A percentile compares a stretch with the other conserved stretches of the same genome.
phyloP scores from a whole-genome alignment of 2,888 invertebrate genomes.

The Shargacucullia verbasci region DNA sequence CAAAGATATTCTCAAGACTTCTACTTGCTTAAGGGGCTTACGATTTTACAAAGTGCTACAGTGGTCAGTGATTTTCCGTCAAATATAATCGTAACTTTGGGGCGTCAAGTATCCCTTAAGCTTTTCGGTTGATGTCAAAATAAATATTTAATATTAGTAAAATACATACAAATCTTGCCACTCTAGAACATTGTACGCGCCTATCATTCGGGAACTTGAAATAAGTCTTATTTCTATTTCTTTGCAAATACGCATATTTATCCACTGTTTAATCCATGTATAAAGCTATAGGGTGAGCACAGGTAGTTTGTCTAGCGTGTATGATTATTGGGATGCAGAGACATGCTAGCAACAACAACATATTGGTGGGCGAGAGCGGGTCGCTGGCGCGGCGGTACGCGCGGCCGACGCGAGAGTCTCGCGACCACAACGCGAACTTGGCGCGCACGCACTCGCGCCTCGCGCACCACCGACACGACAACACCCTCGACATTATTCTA shows the following conservation, averaged over 20 bases:
- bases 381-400: slow-evolving; percentile 85
- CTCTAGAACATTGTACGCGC: slow-evolving; percentile 67
- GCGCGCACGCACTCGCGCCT: slow-evolving; percentile 82
- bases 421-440: slow-evolving; percentile 82
- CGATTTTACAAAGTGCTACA: slow-evolving; percentile 68
- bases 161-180: slow-evolving; percentile 44
- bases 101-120: no score
- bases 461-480: slow-evolving; percentile 81
- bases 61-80: slow-evolving; percentile 53
- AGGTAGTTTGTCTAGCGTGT: slow-evolving; percentile 82
- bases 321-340: slow-evolving; percentile 87
- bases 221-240: slow-evolving; percentile 30
- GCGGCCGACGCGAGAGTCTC: slow-evolving; percentile 77
- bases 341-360: slow-evolving; percentile 90
- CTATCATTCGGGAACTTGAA: slow-evolving; percentile 53
- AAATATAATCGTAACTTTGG: no score
- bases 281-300: slow-evolving; percentile 68
- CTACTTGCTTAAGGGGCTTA: slow-evolving; percentile 75
- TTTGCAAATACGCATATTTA: slow-evolving; percentile 40
- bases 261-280: slow-evolving; percentile 48
- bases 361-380: slow-evolving; percentile 86
- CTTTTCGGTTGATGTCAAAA: background rate
- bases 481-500: slow-evolving; percentile 89
- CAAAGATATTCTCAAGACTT: slow-evolving; percentile 53
- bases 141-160: background rate